These are phyloP conservation scores for Norana najaformis DNA, from an alignment of 2,888 invertebrate genomes.

Conservation along the genomic window DNA sequence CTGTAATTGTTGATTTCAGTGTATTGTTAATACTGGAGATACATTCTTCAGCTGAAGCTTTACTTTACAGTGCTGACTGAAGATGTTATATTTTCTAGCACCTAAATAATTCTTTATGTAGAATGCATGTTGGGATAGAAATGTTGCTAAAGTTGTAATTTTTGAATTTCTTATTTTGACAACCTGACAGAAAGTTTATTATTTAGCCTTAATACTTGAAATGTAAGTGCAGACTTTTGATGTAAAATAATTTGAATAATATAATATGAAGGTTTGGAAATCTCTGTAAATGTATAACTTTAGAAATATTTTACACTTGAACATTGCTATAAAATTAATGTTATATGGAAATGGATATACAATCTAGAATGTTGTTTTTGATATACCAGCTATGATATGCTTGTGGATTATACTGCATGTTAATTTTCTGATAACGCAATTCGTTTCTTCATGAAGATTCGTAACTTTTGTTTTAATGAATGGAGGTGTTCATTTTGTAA, in stretches of 20 bases:
- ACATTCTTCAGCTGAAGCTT: background rate
- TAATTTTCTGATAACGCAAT: background rate
- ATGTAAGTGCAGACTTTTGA: background rate
- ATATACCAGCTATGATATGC: background rate
- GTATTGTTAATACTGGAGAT: too few species aligned
- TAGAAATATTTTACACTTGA: background rate
- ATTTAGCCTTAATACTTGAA: background rate
- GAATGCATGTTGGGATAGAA: background rate
- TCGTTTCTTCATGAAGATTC: background rate
- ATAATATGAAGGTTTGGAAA: background rate
- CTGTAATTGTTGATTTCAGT: background rate
- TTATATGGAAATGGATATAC: background rate
- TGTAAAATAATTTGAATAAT: too few species aligned
- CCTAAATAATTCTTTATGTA: constrained; percentile 4
- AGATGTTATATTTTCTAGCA: background rate
- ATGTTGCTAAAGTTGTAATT: background rate
- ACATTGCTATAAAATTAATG: background rate
- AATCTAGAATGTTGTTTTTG: background rate
- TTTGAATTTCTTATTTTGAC: background rate
- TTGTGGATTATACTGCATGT: background rate
- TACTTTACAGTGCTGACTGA: background rate
- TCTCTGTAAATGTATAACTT: background rate
- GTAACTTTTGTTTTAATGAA: background rate
- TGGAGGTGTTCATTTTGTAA: background rate
- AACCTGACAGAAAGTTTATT: background rate